Percentiles rank a stretch among this genome's conserved stretches.
Evolutionary conservation across 2,797 vertebrate genomes (phyloP).

Genomic region (Gymnoscopelus braueri): DNA sequence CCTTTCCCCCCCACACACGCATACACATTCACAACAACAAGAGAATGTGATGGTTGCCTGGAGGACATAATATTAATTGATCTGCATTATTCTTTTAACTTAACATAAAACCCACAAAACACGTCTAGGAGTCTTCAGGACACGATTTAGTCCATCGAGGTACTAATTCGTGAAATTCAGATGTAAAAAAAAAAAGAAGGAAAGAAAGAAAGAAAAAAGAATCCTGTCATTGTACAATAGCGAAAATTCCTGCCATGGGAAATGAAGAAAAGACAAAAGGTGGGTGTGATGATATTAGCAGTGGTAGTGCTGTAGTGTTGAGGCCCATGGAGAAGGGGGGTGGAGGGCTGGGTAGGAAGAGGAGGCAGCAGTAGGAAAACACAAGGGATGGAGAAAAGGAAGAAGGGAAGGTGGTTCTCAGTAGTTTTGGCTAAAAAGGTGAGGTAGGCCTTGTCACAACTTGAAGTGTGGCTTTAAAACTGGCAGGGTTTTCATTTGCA

Average conservation of each 20-base stretch:
- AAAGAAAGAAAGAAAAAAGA: slow-evolving; percentile 10
- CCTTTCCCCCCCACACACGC: slow-evolving; percentile 10
- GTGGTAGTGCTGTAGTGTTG: slow-evolving; percentile 61
- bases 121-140: slow-evolving; percentile 26
- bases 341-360: not conserved
- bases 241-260: slow-evolving; percentile 71
- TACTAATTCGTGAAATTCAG: slow-evolving; percentile 25
- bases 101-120: slow-evolving; percentile 22
- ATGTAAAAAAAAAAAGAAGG: slow-evolving; percentile 41
- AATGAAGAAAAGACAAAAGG: slow-evolving; percentile 36
- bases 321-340: slow-evolving; percentile 55
- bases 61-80: slow-evolving; percentile 29
- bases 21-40: slow-evolving; percentile 38
- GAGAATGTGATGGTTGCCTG: slow-evolving; percentile 39
- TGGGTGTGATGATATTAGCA: slow-evolving; percentile 10
- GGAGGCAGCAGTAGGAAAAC: slow-evolving; percentile 20
- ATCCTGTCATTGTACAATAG: slow-evolving; percentile 68
- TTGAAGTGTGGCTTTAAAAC: slow-evolving; percentile 82
- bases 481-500: slow-evolving; percentile 79
- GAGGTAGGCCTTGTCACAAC: slow-evolving; percentile 88
- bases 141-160: slow-evolving; percentile 27
- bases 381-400: slow-evolving; percentile 21
- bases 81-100: slow-evolving; percentile 19
- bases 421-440: slow-evolving; percentile 89
- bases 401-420: slow-evolving; percentile 68